Evolutionary conservation across 35 echinoderm and acorn worm genomes (phyloP).

Genomic region (Stichopus chloronotus): DNA sequence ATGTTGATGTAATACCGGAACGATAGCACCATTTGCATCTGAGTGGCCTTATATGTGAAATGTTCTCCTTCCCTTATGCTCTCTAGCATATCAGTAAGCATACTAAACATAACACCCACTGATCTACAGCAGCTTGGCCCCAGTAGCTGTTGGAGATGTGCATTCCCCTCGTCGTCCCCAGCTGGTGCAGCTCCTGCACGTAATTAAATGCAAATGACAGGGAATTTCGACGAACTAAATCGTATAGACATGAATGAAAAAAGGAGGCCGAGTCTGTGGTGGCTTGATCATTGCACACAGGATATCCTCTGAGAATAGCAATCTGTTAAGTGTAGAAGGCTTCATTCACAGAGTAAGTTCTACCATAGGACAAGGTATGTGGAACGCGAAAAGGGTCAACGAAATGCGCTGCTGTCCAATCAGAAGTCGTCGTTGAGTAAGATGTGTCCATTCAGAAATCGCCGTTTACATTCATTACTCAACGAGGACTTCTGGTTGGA

Average conservation of each 20-base stretch:
- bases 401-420: too few species aligned
- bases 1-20: slow-evolving; percentile 24
- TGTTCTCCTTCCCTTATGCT: not conserved
- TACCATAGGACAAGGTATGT: slow-evolving; percentile 14
- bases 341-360: slow-evolving; percentile 11
- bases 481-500: too few species aligned
- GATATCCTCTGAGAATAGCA: not conserved
- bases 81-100: slow-evolving; percentile 11
- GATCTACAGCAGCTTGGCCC: slow-evolving; percentile 2
- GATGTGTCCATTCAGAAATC: too few species aligned
- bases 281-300: not conserved
- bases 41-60: slow-evolving; percentile 1
- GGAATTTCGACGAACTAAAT: slow-evolving; percentile 7
- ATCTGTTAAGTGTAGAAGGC: slow-evolving; percentile 15
- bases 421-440: too few species aligned
- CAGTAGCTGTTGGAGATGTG: not conserved
- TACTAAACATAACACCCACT: slow-evolving; percentile 27
- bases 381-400: too few species aligned
- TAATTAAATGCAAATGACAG: slow-evolving; percentile 4
- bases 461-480: too few species aligned
- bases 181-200: not conserved
- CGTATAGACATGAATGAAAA: slow-evolving; percentile 20
- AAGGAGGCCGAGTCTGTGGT: slow-evolving; percentile 13
- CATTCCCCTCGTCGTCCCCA: slow-evolving; percentile 19
- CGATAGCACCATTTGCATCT: slow-evolving; percentile 14